Conservation (phyloP, 2,113 vertebrate genomes). For the Gnathonemus echidnorhynchus region DNA sequence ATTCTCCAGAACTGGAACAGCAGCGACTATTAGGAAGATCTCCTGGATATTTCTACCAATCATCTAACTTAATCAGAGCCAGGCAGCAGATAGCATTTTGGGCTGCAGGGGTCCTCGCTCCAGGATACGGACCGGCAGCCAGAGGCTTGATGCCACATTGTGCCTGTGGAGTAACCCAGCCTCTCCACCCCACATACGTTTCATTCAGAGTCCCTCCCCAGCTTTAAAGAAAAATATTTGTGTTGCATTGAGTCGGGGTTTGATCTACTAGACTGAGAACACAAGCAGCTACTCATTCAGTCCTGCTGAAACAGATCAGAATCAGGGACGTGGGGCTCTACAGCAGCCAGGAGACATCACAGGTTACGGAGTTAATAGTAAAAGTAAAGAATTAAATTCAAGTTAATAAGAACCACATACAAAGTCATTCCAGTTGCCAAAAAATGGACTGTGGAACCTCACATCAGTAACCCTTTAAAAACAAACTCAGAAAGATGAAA, state of each 20-base stretch:
- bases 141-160: neutral
- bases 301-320: conserved; percentile 16
- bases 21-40: neutral
- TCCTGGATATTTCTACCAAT: neutral
- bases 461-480: conserved; percentile 23
- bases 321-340: conserved; percentile 10
- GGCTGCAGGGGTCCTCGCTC: neutral
- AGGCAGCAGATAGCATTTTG: neutral
- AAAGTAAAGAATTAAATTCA: conserved; percentile 34
- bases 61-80: neutral
- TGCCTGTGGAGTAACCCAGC: neutral
- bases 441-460: conserved; percentile 3
- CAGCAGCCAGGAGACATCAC: conserved; percentile 17
- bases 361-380: conserved; percentile 38
- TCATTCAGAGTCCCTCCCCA: conserved; percentile 24
- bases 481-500: conserved; percentile 35
- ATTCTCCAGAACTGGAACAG: neutral
- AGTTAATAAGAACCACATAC: conserved; percentile 32
- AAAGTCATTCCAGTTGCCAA: conserved; percentile 22
- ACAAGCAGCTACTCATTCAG: conserved; percentile 35
- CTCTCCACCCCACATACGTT: conserved; percentile 18
- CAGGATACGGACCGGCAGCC: neutral
- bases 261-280: conserved; percentile 40
- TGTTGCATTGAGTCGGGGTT: conserved; percentile 27
- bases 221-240: conserved; percentile 34